Base-by-base conservation (phyloP, 2,113 vertebrate species). In the Astur gentilis region DNA sequence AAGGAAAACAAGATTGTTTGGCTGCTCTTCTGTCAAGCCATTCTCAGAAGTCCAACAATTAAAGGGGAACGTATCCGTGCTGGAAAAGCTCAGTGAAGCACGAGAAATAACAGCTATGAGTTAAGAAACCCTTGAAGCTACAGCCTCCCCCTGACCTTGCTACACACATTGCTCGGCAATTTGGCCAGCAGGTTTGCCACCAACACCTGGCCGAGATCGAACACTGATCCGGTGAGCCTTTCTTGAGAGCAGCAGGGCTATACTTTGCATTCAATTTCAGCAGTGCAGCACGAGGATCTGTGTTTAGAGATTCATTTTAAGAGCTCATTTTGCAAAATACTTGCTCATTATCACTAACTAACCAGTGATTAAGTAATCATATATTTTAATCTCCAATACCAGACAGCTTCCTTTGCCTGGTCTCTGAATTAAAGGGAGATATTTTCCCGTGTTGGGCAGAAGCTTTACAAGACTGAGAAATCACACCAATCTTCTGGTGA, bases 321-420 rank as follows among this genome's bases (percentile, higher is more conserved):
- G 60, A 93, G 79, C 82, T 92, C 79, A 78, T 92, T 86, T 86
- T 50, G 60, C 85, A 89, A 90, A 90, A 94, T 34, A 80, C 88
- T 83, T 80, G 70, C 70, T 93, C 70, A 50, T 93, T 92, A 92
- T 62, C 60, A 45, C 47, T 89, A 93, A 71, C 89, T 66, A 93
- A 89, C 70, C 10, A 13, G 40, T 73, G 91, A 97, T 95, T 89
- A 92, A 92, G 73, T 95, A 86, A 95, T 83, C 79, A 94, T 32
- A 25, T 22, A 85, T 73, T 92, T 84, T 69, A 55, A 64, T 67
- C 85, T 94, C 66, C 44, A 57, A 58, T 6, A 69, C 57, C 21
- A 91, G 70, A 76, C 61, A 57, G 61, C 61, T 83, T 94, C 79
- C 58, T 87, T n/a, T 87, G 57, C 47, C 57, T 77, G 49, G 26